These are phyloP conservation scores for Cataglyphis albicans DNA, from an alignment of 2,888 invertebrate species.

Conservation along the genomic window DNA sequence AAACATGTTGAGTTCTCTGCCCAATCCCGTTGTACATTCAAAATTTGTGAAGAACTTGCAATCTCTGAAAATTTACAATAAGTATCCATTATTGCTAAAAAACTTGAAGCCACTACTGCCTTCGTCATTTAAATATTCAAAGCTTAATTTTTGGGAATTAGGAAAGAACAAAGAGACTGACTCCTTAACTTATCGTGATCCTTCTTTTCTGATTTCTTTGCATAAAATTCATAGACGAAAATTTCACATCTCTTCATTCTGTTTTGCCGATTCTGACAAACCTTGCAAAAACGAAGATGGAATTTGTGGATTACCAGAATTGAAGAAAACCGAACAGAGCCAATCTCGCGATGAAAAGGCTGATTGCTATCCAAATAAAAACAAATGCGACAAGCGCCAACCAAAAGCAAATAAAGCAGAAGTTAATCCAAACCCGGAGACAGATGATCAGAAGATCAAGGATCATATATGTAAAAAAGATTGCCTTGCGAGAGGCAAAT, in stretches of 20 bases:
- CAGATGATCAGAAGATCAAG: conserved; percentile 28
- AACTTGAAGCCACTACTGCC: conserved; percentile 17
- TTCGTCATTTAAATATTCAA: conserved; percentile 23
- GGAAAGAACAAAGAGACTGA: neutral
- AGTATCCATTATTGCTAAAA: conserved; percentile 49
- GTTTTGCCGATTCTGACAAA: neutral
- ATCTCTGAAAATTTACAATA: conserved; percentile 58
- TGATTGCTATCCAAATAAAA: conserved; percentile 12
- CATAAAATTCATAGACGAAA: neutral
- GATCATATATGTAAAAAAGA: conserved; percentile 16
- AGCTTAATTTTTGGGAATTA: neutral
- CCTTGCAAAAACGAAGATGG: conserved; percentile 11
- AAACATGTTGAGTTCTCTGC: neutral
- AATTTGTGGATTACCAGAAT: conserved; percentile 25
- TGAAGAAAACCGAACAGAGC: neutral
- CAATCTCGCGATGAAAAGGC: conserved; percentile 7
- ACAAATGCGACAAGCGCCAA: conserved; percentile 9
- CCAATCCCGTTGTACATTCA: conserved; percentile 1
- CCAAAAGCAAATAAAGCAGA: neutral
- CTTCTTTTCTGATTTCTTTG: neutral
- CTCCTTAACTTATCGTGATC: conserved; percentile 34
- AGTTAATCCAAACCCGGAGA: neutral
- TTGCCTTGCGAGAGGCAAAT: conserved; percentile 62
- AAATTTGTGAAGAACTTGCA: conserved; percentile 21
- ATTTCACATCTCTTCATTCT: conserved; percentile 29